Evolutionary conservation across 2,113 vertebrate species (phyloP).

Genomic region (Sprattus sprattus): DNA sequence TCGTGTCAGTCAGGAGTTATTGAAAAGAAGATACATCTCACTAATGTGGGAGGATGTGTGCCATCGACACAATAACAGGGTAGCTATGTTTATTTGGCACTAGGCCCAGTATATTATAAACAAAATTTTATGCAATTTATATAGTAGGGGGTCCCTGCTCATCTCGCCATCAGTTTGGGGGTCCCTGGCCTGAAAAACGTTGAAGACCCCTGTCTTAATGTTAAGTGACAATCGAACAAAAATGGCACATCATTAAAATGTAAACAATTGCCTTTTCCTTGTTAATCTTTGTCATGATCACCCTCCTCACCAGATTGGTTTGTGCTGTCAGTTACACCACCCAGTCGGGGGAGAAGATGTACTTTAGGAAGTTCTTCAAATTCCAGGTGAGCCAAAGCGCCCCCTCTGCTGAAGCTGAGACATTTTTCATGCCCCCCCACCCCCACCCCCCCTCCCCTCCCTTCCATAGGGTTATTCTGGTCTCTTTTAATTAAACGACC

Average conservation of each 20-base stretch:
- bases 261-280: neutral
- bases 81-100: too few species aligned
- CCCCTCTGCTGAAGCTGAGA: neutral
- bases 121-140: too few species aligned
- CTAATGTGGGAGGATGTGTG: too few species aligned
- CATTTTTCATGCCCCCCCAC: neutral
- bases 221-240: neutral
- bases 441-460: too few species aligned
- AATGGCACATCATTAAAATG: neutral
- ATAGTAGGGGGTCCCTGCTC: too few species aligned
- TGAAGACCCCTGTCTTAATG: too few species aligned
- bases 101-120: too few species aligned
- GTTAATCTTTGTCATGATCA: neutral
- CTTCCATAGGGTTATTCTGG: neutral
- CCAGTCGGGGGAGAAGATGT: conserved; percentile 94
- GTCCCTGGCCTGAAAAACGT: too few species aligned
- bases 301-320: conserved; percentile 79
- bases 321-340: conserved; percentile 98
- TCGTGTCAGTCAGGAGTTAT: too few species aligned
- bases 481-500: neutral
- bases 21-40: too few species aligned
- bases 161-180: too few species aligned
- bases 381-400: conserved; percentile 84
- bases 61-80: too few species aligned
- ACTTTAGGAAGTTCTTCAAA: conserved; percentile 99